Percentiles rank a stretch among this genome's conserved stretches.
Conservation (phyloP, 2,888 invertebrate species). For the Lasioglossum marginatum region DNA sequence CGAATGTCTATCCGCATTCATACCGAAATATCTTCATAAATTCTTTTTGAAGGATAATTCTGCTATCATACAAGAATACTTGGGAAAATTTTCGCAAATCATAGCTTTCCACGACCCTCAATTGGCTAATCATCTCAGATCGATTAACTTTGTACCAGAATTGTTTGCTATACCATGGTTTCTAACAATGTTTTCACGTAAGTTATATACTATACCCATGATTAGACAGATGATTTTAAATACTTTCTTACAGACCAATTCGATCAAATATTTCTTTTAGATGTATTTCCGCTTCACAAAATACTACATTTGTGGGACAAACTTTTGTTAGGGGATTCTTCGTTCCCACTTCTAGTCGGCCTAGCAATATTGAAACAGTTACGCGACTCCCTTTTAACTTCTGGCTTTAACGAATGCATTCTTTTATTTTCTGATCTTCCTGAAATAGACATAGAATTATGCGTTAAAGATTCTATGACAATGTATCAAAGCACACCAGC, state of each 20-base stretch:
- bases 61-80: conserved; percentile 97
- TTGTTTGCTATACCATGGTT: conserved; percentile 99
- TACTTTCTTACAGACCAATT: not conserved
- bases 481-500: conserved; percentile 94
- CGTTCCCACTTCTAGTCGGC: conserved; percentile 97
- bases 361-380: conserved; percentile 96
- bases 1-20: conserved; percentile 97
- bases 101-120: conserved; percentile 98
- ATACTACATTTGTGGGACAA: conserved; percentile 99
- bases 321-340: conserved; percentile 95
- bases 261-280: conserved; percentile 85
- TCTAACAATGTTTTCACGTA: conserved; percentile 99
- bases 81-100: conserved; percentile 98
- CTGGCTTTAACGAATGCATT: conserved; percentile 99
- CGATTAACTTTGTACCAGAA: conserved; percentile 98
- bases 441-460: conserved; percentile 97
- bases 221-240: not conserved
- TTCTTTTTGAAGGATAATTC: conserved; percentile 99
- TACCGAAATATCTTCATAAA: conserved; percentile 97
- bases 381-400: conserved; percentile 92
- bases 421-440: conserved; percentile 99
- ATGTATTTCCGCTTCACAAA: conserved; percentile 99
- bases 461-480: conserved; percentile 94
- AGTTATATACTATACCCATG: conserved; percentile 85
- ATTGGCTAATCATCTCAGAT: conserved; percentile 95